Evolutionary conservation across 2,888 invertebrate species (phyloP).

Genomic region (Dioctria linearis): DNA sequence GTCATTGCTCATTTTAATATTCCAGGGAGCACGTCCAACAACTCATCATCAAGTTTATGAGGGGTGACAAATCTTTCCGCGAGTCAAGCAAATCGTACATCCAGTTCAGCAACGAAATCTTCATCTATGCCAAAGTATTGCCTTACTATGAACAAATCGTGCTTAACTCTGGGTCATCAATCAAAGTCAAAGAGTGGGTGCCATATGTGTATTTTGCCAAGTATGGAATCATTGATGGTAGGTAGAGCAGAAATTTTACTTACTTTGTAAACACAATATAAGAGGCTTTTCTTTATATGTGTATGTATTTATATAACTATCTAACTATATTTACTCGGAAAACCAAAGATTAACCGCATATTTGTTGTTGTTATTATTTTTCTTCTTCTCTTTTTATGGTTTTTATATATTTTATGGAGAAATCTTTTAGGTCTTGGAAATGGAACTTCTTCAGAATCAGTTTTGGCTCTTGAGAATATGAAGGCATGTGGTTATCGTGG

Average conservation of each 20-base stretch:
- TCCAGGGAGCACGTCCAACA: constrained; percentile 54
- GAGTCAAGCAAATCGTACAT: constrained; percentile 65
- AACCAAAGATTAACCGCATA: background rate
- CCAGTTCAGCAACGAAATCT: constrained; percentile 68
- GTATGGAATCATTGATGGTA: constrained; percentile 66
- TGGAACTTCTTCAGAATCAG: constrained; percentile 62
- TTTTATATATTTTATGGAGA: background rate
- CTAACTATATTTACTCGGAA: background rate
- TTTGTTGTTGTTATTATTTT: too few relatives aligned
- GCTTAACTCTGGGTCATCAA: constrained; percentile 57
- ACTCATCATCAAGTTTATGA: constrained; percentile 68
- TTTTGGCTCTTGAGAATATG: constrained; percentile 67
- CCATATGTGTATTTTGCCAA: constrained; percentile 64
- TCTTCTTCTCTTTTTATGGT: background rate
- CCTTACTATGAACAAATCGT: constrained; percentile 65
- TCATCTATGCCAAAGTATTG: constrained; percentile 65
- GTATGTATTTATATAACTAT: background rate
- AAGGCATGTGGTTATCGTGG: constrained; percentile 64
- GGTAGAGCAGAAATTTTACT: background rate
- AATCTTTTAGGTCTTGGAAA: constrained; percentile 43
- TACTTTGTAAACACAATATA: constrained; percentile 4
- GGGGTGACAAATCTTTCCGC: constrained; percentile 66
- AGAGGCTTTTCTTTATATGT: too few relatives aligned
- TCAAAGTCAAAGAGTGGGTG: constrained; percentile 62
- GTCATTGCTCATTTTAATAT: constrained; percentile 38